Conservation (phyloP, 2,888 invertebrate species). For the Tridacna gigas region DNA sequence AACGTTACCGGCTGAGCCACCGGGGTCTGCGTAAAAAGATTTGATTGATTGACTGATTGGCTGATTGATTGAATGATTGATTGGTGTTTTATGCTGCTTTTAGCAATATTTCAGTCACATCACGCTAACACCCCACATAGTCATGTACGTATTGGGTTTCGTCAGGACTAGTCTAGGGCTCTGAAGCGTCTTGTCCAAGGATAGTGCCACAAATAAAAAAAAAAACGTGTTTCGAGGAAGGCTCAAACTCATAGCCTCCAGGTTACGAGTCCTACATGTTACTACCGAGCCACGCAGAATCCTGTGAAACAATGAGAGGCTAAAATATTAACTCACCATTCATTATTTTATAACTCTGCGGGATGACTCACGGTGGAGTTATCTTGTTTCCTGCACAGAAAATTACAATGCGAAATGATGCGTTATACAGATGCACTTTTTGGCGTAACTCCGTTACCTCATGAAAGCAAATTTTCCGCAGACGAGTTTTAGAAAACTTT, state of each 20-base stretch:
- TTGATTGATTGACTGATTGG: not conserved
- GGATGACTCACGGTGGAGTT: too few relatives aligned
- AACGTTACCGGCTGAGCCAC: too few relatives aligned
- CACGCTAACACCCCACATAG: not conserved
- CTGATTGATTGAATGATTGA: not conserved
- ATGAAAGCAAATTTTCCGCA: not conserved
- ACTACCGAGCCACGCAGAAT: not conserved
- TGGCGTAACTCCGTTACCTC: too few relatives aligned
- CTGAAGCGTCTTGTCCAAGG: conserved; percentile 27
- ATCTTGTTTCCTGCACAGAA: not conserved
- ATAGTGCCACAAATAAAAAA: conserved; percentile 29
- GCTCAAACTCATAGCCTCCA: conserved; percentile 10
- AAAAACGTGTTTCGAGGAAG: conserved; percentile 4
- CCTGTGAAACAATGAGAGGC: too few relatives aligned
- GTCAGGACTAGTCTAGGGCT: conserved; percentile 20
- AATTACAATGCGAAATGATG: not conserved
- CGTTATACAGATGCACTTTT: too few relatives aligned
- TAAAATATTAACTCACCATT: too few relatives aligned
- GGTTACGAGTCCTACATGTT: not conserved
- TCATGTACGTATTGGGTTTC: conserved; percentile 18
- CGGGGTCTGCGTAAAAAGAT: not conserved
- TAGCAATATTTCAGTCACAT: too few relatives aligned
- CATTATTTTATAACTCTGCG: too few relatives aligned
- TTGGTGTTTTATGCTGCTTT: not conserved
- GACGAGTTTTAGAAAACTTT: not conserved